Conservation (phyloP, 2,113 vertebrate genomes). For the Etia nguti region DNA sequence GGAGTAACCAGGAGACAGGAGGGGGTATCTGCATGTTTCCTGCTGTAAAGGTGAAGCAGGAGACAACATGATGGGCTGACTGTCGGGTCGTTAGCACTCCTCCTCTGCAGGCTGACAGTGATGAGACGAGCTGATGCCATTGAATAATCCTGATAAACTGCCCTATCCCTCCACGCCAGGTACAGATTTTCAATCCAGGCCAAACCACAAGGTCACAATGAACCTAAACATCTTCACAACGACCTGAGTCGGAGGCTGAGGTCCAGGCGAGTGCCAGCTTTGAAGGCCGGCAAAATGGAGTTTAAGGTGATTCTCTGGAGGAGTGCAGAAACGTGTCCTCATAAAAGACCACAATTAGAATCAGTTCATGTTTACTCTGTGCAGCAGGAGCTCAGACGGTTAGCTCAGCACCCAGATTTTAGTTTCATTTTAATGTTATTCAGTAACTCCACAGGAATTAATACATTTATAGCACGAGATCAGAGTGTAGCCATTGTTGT, state of each 20-base stretch:
- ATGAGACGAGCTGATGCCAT: background rate
- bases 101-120: background rate
- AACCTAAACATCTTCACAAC: background rate
- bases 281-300: background rate
- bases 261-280: background rate
- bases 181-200: background rate
- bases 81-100: background rate
- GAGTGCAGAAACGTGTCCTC: background rate
- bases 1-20: background rate
- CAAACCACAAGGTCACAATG: background rate
- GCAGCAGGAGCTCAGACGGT: background rate
- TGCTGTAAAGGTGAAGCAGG: background rate
- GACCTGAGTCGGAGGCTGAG: background rate
- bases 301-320: background rate
- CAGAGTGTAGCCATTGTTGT: background rate
- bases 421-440: background rate
- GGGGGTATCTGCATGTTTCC: background rate
- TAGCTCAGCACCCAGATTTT: background rate
- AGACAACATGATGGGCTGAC: background rate
- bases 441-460: background rate
- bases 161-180: background rate
- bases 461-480: background rate
- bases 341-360: background rate
- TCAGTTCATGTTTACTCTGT: background rate
- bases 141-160: conserved; percentile 15